A percentile compares a stretch with the other conserved stretches of the same genome.
These are phyloP conservation scores for Hermatobates lingyangjiaoensis DNA, from an alignment of 1,140 invertebrate species.

Conservation along the genomic window DNA sequence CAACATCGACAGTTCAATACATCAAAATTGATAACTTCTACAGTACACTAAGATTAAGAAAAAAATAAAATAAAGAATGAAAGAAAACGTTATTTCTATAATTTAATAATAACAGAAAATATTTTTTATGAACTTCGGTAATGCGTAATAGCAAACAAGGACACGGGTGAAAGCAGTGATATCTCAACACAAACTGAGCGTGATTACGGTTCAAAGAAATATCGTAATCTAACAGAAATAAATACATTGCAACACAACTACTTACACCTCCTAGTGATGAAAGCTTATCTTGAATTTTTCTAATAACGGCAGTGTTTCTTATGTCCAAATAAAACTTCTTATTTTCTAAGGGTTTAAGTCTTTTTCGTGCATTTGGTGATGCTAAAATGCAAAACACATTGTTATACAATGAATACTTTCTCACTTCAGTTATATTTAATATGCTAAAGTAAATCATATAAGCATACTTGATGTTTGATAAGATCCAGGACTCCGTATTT, in stretches of 20 bases:
- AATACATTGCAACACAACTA: conserved; percentile 1
- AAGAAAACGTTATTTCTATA: too few species aligned
- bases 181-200: background rate
- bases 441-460: background rate
- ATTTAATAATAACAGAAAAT: too few species aligned
- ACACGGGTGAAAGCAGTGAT: too few species aligned
- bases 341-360: conserved; percentile 8
- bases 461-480: background rate
- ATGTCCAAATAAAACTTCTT: conserved; percentile 17
- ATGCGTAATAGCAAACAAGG: too few species aligned
- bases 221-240: background rate
- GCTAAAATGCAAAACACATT: conserved; percentile 8
- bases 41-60: too few species aligned
- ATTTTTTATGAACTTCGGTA: too few species aligned
- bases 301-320: conserved; percentile 12
- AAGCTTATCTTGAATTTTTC: conserved; percentile 14
- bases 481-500: background rate
- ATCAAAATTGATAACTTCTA: too few species aligned
- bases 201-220: background rate
- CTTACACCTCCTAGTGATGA: conserved; percentile 17
- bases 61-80: too few species aligned
- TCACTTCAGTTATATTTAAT: background rate
- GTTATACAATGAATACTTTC: background rate
- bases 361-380: conserved; percentile 4
- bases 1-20: too few species aligned